These are phyloP conservation scores for Odontomyia ornata DNA, from an alignment of 2,888 invertebrate genomes.

Conservation along the genomic window DNA sequence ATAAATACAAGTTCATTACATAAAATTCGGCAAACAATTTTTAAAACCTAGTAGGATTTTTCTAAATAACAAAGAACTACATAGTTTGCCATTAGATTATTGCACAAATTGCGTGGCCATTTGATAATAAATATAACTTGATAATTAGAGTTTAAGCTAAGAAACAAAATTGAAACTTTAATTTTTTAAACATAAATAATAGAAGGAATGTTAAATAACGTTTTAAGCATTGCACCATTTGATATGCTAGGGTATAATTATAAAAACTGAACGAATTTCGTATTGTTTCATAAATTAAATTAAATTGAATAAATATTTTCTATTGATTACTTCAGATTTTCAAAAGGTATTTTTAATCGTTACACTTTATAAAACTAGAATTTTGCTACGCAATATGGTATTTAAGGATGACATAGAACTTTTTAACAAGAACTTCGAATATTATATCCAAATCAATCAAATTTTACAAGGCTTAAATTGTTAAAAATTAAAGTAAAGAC, in stretches of 20 bases:
- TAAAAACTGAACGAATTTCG: background rate
- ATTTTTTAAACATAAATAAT: background rate
- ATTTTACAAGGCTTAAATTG: background rate
- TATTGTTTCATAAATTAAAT: background rate
- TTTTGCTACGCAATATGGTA: too few species aligned
- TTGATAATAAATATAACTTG: background rate
- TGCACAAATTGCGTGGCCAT: slow-evolving; percentile 10
- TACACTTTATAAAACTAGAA: too few species aligned
- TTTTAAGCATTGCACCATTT: background rate
- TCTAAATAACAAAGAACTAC: background rate
- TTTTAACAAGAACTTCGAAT: background rate
- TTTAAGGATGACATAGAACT: too few species aligned
- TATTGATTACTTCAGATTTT: too few species aligned
- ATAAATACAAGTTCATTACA: background rate
- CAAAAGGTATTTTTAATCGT: too few species aligned
- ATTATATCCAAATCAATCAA: background rate
- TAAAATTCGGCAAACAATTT: background rate
- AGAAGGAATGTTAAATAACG: background rate
- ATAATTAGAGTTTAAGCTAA: background rate
- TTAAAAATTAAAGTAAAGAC: background rate
- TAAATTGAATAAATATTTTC: too few species aligned
- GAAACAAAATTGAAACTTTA: background rate
- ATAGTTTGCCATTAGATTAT: background rate
- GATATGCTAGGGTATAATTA: background rate
- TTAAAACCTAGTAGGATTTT: background rate